Conservation (phyloP, 2,113 vertebrate species). For the Seriola quinqueradiata region DNA sequence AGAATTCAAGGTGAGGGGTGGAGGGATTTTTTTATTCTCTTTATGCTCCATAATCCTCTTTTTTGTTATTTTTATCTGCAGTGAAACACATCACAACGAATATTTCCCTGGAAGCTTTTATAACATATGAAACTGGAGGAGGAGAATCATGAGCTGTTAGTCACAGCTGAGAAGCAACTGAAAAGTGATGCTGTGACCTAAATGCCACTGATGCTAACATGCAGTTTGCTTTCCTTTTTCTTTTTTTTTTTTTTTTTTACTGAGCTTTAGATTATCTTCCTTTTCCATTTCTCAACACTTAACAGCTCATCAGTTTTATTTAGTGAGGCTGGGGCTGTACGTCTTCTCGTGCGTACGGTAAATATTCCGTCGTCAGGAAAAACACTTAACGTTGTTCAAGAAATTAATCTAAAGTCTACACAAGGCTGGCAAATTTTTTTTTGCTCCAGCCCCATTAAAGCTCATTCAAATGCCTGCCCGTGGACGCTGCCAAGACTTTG, state of each 20-base stretch:
- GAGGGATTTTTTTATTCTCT: constrained; percentile 30
- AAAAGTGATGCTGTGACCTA: constrained; percentile 66
- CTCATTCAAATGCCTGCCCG: constrained; percentile 58
- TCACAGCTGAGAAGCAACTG: constrained; percentile 35
- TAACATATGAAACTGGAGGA: constrained; percentile 45
- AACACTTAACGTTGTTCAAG: constrained; percentile 44
- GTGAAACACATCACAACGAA: constrained; percentile 44
- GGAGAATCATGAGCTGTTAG: constrained; percentile 61
- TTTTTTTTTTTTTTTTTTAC: constrained; percentile 20
- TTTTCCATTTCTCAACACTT: constrained; percentile 56
- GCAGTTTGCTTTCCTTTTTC: constrained; percentile 33
- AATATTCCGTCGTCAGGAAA: constrained; percentile 59
- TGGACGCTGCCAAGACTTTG: constrained; percentile 57
- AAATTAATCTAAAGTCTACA: constrained; percentile 51
- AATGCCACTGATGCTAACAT: constrained; percentile 63
- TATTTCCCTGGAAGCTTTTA: constrained; percentile 59
- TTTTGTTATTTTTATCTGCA: constrained; percentile 49
- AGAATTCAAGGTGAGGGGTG: constrained; percentile 15
- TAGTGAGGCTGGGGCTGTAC: constrained; percentile 29
- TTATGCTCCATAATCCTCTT: constrained; percentile 28
- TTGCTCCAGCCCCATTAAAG: constrained; percentile 48
- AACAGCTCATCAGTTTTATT: constrained; percentile 65
- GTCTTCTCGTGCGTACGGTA: constrained; percentile 30
- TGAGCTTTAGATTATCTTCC: constrained; percentile 49
- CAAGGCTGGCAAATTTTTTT: constrained; percentile 14